Conservation (phyloP, 2,113 vertebrate species). For the Mystacornis crossleyi region DNA sequence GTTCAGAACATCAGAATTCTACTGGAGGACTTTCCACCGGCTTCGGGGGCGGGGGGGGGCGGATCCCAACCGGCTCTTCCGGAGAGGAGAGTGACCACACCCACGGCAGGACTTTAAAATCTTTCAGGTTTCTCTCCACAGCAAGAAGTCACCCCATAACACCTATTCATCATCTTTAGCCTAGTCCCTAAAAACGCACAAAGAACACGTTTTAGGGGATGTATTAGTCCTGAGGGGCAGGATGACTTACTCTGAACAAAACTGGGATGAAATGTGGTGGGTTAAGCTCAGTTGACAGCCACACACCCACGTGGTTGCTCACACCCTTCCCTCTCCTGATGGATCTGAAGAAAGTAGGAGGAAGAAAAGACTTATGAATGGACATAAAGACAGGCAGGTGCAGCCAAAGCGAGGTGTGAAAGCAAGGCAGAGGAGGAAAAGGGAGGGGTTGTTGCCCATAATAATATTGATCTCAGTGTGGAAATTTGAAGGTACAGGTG, state of each 20-base stretch:
- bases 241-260: neutral
- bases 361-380: neutral
- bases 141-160: too few relatives aligned
- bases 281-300: neutral
- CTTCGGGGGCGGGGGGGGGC: too few relatives aligned
- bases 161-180: neutral
- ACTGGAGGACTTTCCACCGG: too few relatives aligned
- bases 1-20: too few relatives aligned
- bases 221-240: neutral
- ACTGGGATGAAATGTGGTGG: neutral
- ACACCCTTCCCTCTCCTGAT: neutral
- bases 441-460: neutral
- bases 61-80: too few relatives aligned
- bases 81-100: too few relatives aligned
- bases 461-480: neutral
- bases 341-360: neutral
- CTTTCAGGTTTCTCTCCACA: too few relatives aligned
- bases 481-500: neutral
- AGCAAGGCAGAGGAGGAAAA: neutral
- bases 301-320: neutral
- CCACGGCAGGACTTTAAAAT: too few relatives aligned
- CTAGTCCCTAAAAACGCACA: neutral
- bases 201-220: fast-evolving
- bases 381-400: neutral
- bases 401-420: neutral